Conservation (phyloP, 2,888 invertebrate genomes). For the Tachina lurida region DNA sequence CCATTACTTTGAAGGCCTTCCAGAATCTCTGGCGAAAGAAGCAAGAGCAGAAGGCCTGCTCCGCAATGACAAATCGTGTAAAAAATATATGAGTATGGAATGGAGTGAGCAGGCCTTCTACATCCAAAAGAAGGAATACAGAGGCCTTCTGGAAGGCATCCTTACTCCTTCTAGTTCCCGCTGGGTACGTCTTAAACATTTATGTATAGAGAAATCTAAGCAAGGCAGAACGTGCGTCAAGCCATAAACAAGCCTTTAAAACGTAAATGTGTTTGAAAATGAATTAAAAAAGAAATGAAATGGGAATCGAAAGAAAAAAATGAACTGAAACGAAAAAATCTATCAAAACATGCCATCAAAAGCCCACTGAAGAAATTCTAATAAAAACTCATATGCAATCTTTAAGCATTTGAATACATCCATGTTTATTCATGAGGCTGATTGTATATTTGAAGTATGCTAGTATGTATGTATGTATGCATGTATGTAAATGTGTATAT, state of each 20-base stretch:
- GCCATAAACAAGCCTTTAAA: constrained; percentile 56
- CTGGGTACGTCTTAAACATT: constrained; percentile 17
- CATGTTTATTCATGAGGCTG: constrained; percentile 16
- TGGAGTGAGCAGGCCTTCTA: too few species aligned
- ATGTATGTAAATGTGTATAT: background rate
- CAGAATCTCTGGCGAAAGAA: too few species aligned
- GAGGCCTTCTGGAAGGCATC: too few species aligned
- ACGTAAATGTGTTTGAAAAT: constrained; percentile 55
- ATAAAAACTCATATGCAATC: constrained; percentile 60
- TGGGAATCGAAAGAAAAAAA: constrained; percentile 2
- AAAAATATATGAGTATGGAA: too few species aligned
- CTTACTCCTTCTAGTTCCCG: too few species aligned
- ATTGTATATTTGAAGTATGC: background rate
- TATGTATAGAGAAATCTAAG: background rate
- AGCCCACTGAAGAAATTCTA: constrained; percentile 42
- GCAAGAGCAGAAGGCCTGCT: too few species aligned
- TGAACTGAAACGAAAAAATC: constrained; percentile 49
- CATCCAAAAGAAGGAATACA: too few species aligned
- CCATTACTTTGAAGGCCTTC: too few species aligned
- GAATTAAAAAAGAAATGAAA: constrained; percentile 16
- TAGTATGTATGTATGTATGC: background rate
- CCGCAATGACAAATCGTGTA: too few species aligned
- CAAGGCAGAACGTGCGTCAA: constrained; percentile 54
- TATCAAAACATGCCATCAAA: constrained; percentile 69
- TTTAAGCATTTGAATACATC: constrained; percentile 47